Percentiles rank a stretch among this genome's conserved stretches.
Evolutionary conservation across 2,888 invertebrate species (phyloP).

Genomic region (Synanthedon vespiformis): DNA sequence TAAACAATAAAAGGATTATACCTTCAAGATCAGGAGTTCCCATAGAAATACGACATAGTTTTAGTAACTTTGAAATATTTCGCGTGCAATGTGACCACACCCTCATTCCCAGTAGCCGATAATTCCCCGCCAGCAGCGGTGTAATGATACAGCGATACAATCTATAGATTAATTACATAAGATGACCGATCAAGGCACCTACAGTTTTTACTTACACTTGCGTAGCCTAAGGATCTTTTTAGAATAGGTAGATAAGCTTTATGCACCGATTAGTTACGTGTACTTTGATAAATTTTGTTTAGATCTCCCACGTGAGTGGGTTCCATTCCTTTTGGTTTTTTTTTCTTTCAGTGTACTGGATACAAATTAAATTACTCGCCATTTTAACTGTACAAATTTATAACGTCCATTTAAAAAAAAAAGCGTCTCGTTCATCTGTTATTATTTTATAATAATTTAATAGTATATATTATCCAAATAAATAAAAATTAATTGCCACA

Average conservation of each 20-base stretch:
- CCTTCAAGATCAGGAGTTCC: too few species aligned
- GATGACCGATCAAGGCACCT: conserved; percentile 1
- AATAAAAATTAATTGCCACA: too few species aligned
- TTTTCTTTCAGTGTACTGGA: too few species aligned
- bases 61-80: neutral
- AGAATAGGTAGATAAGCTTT: conserved; percentile 9
- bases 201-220: conserved; percentile 11
- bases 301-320: neutral
- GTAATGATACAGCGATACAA: conserved; percentile 3
- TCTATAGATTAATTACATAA: conserved; percentile 6
- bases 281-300: neutral
- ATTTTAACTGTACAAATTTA: too few species aligned
- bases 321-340: too few species aligned
- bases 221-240: conserved; percentile 12
- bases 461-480: too few species aligned
- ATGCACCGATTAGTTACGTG: neutral
- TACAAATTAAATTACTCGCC: too few species aligned
- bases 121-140: conserved; percentile 1
- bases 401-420: too few species aligned
- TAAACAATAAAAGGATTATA: too few species aligned
- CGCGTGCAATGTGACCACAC: neutral
- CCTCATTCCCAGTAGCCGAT: conserved; percentile 1
- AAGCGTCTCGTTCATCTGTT: too few species aligned
- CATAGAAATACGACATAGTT: too few species aligned
- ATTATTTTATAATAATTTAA: too few species aligned